These are phyloP conservation scores for Balaeniceps rex DNA, from an alignment of 2,113 vertebrate genomes.

Conservation along the genomic window DNA sequence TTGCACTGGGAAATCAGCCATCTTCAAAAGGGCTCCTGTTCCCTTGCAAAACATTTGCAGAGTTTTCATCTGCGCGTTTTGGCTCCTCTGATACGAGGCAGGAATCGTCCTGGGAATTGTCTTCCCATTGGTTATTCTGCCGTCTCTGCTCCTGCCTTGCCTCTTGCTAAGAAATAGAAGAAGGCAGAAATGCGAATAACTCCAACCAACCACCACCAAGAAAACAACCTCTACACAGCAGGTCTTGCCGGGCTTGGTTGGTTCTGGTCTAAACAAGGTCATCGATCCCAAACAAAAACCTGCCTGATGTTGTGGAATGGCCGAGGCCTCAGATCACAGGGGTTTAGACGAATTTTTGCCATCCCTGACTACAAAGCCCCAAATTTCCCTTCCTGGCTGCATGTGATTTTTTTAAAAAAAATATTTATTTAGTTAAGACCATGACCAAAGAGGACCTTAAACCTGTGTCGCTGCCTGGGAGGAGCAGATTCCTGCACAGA, in stretches of 20 bases:
- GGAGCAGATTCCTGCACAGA: neutral
- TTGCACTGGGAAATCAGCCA: conserved; percentile 33
- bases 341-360: neutral
- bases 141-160: neutral
- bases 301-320: neutral
- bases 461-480: neutral
- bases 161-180: neutral
- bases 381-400: neutral
- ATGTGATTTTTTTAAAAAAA: no score
- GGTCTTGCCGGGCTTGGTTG: neutral
- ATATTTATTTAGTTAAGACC: neutral
- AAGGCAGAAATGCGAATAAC: neutral
- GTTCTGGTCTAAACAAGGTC: neutral
- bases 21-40: conserved; percentile 19
- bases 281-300: neutral
- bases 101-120: conserved; percentile 44
- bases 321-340: neutral
- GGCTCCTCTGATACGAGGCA: conserved; percentile 24
- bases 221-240: neutral
- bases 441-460: neutral
- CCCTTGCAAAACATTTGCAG: conserved; percentile 20
- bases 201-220: neutral
- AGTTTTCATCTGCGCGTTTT: neutral
- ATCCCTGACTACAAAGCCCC: neutral
- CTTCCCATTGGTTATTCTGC: conserved; percentile 23